phyloP scores from a whole-genome alignment of 2,888 invertebrate species.

The Andrena hattorfiana region DNA sequence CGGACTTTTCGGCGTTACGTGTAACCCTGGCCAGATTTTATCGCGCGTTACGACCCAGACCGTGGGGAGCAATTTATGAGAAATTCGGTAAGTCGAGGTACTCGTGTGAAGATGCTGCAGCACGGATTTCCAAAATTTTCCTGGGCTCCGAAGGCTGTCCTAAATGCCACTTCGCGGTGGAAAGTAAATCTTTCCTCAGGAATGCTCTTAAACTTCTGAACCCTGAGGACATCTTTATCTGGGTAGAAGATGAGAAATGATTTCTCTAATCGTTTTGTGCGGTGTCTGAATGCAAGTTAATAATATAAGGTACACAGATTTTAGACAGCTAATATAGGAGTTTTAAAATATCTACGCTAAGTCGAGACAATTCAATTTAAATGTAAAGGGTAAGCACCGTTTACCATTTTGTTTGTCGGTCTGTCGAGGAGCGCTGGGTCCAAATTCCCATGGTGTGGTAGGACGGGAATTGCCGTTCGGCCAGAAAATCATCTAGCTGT shows the following conservation, averaged over 20 bases:
- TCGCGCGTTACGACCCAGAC: slow-evolving; percentile 57
- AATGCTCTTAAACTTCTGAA: neutral
- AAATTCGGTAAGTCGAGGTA: slow-evolving; percentile 61
- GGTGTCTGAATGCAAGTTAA: too few relatives aligned
- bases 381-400: neutral
- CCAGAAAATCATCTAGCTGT: slow-evolving; percentile 43
- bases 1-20: slow-evolving; percentile 70
- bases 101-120: slow-evolving; percentile 41
- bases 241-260: neutral
- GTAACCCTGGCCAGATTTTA: slow-evolving; percentile 68
- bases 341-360: neutral
- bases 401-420: neutral
- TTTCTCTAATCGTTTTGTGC: neutral
- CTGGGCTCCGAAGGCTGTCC: neutral
- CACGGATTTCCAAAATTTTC: slow-evolving; percentile 5
- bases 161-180: neutral
- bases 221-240: neutral
- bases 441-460: neutral
- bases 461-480: slow-evolving; percentile 4
- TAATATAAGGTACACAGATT: too few relatives aligned
- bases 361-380: neutral
- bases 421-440: neutral
- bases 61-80: slow-evolving; percentile 56
- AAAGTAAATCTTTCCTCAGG: slow-evolving; percentile 10
- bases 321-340: too few relatives aligned